Evolutionary conservation across 2,888 invertebrate genomes (phyloP).

Genomic region (Athrips mouffetella): DNA sequence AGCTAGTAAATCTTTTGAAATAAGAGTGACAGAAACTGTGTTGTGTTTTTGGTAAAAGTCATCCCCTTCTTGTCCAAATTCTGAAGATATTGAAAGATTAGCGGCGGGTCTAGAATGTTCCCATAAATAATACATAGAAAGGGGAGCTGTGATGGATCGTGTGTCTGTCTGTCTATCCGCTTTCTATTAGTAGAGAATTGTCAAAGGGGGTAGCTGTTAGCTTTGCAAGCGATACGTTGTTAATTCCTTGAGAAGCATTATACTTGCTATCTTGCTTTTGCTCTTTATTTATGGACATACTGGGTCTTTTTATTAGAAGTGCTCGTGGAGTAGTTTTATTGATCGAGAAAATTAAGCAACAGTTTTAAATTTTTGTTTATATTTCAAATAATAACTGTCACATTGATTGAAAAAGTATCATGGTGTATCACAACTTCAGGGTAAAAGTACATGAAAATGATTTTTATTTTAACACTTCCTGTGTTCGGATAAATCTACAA

Average conservation of each 20-base stretch:
- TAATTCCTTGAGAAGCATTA: constrained; percentile 52
- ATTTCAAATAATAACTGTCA: no score
- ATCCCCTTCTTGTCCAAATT: constrained; percentile 63
- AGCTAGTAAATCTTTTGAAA: constrained; percentile 8
- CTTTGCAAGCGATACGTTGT: constrained; percentile 65
- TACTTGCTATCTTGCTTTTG: constrained; percentile 43
- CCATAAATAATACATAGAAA: constrained; percentile 76
- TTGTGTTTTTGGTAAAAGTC: constrained; percentile 31
- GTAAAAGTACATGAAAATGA: no score
- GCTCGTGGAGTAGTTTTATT: no score
- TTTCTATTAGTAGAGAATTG: constrained; percentile 76
- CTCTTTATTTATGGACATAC: background rate
- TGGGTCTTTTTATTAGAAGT: background rate
- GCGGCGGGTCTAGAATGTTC: constrained; percentile 69
- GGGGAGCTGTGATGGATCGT: constrained; percentile 72
- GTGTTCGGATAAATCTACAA: no score
- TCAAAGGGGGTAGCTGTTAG: constrained; percentile 76
- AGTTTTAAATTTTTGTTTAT: no score
- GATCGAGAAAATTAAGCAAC: no score
- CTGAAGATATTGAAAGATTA: constrained; percentile 78
- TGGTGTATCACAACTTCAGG: background rate
- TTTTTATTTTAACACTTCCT: no score
- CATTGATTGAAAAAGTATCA: background rate
- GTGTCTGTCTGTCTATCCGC: constrained; percentile 68
- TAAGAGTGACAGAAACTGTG: constrained; percentile 23